A percentile compares a stretch with the other conserved stretches of the same genome.
Evolutionary conservation across 2,113 vertebrate species (phyloP).

Genomic region (Eulemur rufifrons): DNA sequence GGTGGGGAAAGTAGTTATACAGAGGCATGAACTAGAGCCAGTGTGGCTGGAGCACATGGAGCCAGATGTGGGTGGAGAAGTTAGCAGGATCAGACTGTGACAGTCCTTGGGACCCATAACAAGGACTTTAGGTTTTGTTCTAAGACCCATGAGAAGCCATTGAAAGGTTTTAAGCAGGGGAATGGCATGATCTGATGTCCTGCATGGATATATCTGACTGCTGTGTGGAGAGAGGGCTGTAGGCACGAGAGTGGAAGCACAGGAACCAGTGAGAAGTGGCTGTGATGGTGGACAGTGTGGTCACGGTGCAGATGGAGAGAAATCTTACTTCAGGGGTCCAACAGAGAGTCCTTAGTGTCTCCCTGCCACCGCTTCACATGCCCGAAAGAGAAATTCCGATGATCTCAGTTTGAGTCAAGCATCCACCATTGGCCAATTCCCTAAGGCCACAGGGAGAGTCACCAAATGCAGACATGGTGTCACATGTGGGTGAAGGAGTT

Average conservation of each 20-base stretch:
- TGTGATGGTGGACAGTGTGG: neutral
- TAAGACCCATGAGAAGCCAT: neutral
- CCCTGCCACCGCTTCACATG: neutral
- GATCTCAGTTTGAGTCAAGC: no score
- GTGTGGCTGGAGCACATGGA: neutral
- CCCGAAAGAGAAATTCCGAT: no score
- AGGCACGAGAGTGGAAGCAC: no score
- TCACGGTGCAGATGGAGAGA: no score
- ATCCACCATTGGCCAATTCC: no score
- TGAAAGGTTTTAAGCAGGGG: neutral
- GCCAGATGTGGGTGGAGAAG: neutral
- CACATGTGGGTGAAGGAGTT: no score
- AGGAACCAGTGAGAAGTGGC: neutral
- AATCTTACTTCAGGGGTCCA: neutral
- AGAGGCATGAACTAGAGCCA: neutral
- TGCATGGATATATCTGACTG: neutral
- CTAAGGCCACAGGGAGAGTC: no score
- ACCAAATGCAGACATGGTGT: no score
- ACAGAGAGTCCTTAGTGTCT: neutral
- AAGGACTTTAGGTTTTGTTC: neutral
- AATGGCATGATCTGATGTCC: neutral
- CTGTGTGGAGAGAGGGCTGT: neutral
- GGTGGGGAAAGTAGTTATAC: neutral
- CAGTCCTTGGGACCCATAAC: neutral
- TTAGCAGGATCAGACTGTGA: neutral